Conservation (phyloP, 2,113 vertebrate genomes). For the Macrotis lagotis region DNA sequence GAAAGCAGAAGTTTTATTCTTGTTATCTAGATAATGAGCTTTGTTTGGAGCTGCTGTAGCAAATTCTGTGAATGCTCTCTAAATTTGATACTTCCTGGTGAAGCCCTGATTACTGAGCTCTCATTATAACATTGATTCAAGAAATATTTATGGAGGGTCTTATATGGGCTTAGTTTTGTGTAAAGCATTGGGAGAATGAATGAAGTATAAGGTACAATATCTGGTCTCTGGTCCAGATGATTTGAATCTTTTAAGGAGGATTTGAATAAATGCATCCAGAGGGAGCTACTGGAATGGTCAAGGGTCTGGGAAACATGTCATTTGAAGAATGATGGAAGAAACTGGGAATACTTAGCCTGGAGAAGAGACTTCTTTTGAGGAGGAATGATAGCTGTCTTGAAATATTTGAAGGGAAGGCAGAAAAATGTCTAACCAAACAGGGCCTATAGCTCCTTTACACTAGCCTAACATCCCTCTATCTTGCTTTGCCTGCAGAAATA, state of each 20-base stretch:
- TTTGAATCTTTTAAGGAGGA: background rate
- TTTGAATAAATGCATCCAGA: background rate
- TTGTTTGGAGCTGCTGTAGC: background rate
- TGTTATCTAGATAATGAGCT: background rate
- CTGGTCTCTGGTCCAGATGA: background rate
- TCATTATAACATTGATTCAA: background rate
- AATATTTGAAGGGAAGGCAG: background rate
- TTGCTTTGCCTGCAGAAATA: constrained; percentile 88
- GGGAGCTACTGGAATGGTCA: background rate
- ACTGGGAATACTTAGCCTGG: background rate
- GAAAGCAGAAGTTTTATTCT: background rate
- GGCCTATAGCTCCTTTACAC: background rate
- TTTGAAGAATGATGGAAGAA: background rate
- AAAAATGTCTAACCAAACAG: background rate
- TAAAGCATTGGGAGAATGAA: background rate
- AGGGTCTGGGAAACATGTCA: background rate
- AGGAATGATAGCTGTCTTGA: background rate
- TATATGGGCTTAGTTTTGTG: background rate
- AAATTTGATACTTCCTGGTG: background rate
- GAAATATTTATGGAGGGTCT: background rate
- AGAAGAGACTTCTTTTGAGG: background rate
- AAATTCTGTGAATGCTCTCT: background rate
- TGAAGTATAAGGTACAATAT: background rate
- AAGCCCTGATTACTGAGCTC: background rate
- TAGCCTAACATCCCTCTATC: constrained; percentile 40